Evolutionary conservation across 2,888 invertebrate species (phyloP).

Genomic region (Gonocerus acuteangulatus): DNA sequence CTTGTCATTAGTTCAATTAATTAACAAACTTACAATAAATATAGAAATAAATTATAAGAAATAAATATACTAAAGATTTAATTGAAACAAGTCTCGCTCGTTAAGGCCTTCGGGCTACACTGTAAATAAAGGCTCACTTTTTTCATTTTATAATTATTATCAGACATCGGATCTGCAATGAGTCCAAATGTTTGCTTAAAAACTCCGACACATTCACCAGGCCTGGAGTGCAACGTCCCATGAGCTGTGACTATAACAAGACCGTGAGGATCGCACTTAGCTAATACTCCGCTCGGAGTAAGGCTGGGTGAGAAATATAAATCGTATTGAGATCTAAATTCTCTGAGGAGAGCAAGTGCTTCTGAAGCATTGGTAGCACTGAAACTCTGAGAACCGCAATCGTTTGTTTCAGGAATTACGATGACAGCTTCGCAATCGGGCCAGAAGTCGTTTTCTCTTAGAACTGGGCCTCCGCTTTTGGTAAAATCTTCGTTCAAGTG

Average conservation of each 20-base stretch:
- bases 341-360: constrained; percentile 44
- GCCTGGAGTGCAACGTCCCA: constrained; percentile 54
- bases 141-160: constrained; percentile 63
- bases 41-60: too few species aligned
- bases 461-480: constrained; percentile 36
- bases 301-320: constrained; percentile 50
- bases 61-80: too few species aligned
- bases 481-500: constrained; percentile 44
- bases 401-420: constrained; percentile 7
- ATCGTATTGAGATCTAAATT: constrained; percentile 45
- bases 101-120: too few species aligned
- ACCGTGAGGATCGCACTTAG: constrained; percentile 54
- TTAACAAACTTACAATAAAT: too few species aligned
- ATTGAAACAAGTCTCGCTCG: too few species aligned
- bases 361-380: constrained; percentile 34
- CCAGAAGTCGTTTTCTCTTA: constrained; percentile 52
- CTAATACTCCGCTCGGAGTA: constrained; percentile 50
- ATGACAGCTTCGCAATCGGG: constrained; percentile 41
- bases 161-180: constrained; percentile 52
- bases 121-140: constrained; percentile 43
- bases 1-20: too few species aligned
- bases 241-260: constrained; percentile 53
- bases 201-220: constrained; percentile 49
- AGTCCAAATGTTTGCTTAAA: constrained; percentile 60
- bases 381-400: constrained; percentile 1